These are phyloP conservation scores for Hydroisotoma schaefferi DNA, from an alignment of 2,888 invertebrate genomes.

Conservation along the genomic window DNA sequence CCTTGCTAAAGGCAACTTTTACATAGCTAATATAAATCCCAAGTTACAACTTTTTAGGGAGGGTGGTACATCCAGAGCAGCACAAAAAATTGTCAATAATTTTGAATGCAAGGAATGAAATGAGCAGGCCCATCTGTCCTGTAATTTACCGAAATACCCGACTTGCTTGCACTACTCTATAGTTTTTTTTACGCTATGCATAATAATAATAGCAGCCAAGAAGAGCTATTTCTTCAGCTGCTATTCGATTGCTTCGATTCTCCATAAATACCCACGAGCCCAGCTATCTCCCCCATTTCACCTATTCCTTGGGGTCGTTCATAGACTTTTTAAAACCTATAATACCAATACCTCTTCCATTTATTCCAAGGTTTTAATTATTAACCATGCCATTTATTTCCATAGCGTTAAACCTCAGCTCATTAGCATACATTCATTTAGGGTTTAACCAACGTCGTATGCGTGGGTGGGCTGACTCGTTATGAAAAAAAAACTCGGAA, in stretches of 20 bases:
- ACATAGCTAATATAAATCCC: too few relatives aligned
- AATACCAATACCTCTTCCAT: background rate
- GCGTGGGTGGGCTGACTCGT: background rate
- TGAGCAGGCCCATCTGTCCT: background rate
- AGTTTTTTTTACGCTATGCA: too few relatives aligned
- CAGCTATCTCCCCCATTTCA: background rate
- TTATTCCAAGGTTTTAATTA: background rate
- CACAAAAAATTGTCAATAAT: conserved; percentile 4
- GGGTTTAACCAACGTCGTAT: background rate
- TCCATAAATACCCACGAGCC: conserved; percentile 6
- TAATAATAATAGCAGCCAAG: background rate
- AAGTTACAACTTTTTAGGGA: too few relatives aligned
- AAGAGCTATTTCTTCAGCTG: background rate
- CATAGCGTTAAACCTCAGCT: background rate
- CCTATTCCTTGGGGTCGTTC: too few relatives aligned
- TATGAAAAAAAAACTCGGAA: background rate
- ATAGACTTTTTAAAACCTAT: background rate
- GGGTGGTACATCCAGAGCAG: too few relatives aligned
- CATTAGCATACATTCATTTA: background rate
- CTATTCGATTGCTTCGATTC: too few relatives aligned
- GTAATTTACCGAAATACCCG: conserved; percentile 7
- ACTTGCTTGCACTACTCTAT: background rate
- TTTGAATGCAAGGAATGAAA: background rate
- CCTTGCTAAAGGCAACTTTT: too few relatives aligned
- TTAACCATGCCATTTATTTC: background rate